Conservation (phyloP, 35 echinoderm and acorn worm genomes). For the Heliocidaris tuberculata region DNA sequence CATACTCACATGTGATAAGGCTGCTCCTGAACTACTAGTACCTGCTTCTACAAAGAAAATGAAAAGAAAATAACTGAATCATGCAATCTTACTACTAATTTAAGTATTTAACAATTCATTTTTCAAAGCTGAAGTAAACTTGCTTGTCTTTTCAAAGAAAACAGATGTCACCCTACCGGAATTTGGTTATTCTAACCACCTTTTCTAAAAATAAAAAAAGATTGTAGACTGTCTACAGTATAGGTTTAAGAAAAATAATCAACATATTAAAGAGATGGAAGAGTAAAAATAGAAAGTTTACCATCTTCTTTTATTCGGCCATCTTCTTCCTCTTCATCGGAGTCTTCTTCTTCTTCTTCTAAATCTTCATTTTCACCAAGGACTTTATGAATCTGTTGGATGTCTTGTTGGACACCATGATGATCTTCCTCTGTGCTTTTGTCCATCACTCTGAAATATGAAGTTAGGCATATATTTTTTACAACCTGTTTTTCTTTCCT, state of each 20-base stretch:
- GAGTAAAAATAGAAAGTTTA: background rate
- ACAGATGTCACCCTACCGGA: too few species aligned
- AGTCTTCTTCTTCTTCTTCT: conserved; percentile 15
- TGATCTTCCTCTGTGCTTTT: background rate
- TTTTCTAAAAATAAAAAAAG: too few species aligned
- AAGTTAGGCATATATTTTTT: too few species aligned
- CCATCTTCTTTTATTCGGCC: background rate
- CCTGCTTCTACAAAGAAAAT: background rate
- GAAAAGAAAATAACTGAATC: background rate
- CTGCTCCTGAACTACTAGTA: background rate
- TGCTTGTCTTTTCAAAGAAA: too few species aligned
- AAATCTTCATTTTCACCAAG: background rate
- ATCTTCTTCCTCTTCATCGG: conserved; percentile 18
- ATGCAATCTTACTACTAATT: background rate
- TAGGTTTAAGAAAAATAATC: too few species aligned
- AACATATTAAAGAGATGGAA: too few species aligned
- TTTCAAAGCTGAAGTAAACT: background rate
- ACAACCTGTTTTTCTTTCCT: too few species aligned
- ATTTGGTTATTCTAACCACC: too few species aligned
- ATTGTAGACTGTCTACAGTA: too few species aligned
- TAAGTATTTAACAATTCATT: background rate
- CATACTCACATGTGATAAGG: background rate
- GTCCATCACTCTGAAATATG: background rate
- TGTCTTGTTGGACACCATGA: conserved; percentile 21
- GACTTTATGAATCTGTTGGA: conserved; percentile 32